phyloP scores from a whole-genome alignment of 2,113 vertebrate genomes.

The Carettochelys insculpta region DNA sequence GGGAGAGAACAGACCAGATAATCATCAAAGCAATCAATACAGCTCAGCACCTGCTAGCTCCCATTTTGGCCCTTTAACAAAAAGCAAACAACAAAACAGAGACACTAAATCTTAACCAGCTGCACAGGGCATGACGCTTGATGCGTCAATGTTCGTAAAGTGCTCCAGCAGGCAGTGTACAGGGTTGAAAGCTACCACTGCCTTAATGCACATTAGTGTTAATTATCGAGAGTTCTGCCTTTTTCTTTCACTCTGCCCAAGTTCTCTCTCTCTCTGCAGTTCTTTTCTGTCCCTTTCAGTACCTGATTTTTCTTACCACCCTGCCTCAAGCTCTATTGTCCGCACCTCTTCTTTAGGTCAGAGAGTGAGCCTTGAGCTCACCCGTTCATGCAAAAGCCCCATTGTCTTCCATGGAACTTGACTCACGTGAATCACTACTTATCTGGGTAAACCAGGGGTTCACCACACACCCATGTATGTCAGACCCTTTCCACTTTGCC shows the following conservation, averaged over 20 bases:
- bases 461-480: fast-evolving
- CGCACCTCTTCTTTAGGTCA: not conserved
- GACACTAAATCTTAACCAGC: fast-evolving
- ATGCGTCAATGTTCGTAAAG: not conserved
- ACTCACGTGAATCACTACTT: not conserved
- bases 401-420: constrained; percentile 1
- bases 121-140: fast-evolving
- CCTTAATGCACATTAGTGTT: not conserved
- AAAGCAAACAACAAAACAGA: not conserved
- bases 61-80: not conserved
- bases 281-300: not conserved
- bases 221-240: not conserved
- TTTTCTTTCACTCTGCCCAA: not conserved
- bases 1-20: too few relatives aligned
- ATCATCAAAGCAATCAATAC: too few relatives aligned
- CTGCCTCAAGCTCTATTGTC: fast-evolving
- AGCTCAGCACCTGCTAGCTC: not conserved
- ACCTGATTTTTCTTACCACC: not conserved
- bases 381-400: constrained; percentile 47
- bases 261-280: not conserved
- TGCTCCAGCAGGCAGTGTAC: not conserved
- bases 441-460: fast-evolving
- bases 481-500: fast-evolving
- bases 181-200: not conserved
- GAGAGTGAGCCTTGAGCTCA: constrained; percentile 4